Base-by-base conservation (phyloP, 2,888 invertebrate species). In the Seira ritae region DNA sequence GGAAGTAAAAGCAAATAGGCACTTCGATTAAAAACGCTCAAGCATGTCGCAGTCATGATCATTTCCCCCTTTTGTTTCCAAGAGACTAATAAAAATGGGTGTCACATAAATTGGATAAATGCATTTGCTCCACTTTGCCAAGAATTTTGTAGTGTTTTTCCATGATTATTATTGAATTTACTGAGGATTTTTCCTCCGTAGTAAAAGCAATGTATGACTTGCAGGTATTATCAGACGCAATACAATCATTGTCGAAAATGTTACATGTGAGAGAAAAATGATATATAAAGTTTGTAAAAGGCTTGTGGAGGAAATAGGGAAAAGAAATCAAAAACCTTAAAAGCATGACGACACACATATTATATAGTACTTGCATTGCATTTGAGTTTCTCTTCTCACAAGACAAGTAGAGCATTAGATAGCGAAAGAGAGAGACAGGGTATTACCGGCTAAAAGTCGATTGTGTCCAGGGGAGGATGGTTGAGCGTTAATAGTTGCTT, bases 401-500 rank as follows among this genome's bases (percentile, higher is more conserved):
- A 67, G 68, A 71, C 78, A 65, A 78, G 67, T 62, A 23, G 65
- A 78, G 46, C 70, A 69, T 60, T 77, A 37, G 23, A 8, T 65
- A n/a, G 24, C 17, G n/a, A n/a, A n/a, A 19, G 46, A 37, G 19
- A 37, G 42, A 55, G 22, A 20, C 20, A 24, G n/a, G 68, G 50
- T 20, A 65, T 84, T 50, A 86, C 86, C 86, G 76, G 86, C 80
- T 60, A 85, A 84, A 60, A 87, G 84, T 84, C 87, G 83, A 79
- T 86, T 87, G 66, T 88, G 87, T 55, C 87, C 88, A n/a, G 87
- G 87, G 42, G 85, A 83, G 50, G 89, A 88, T 65, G 88, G 87
- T 84, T 89, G 89, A 71, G 89, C 89, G 84, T 87, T 88, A 75
- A 87, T 87, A 80, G 85, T 88, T 15, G 86, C 86, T 72, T 89